These are phyloP conservation scores for Apolygus lucorum DNA, from an alignment of 1,140 invertebrate genomes.

Conservation along the genomic window DNA sequence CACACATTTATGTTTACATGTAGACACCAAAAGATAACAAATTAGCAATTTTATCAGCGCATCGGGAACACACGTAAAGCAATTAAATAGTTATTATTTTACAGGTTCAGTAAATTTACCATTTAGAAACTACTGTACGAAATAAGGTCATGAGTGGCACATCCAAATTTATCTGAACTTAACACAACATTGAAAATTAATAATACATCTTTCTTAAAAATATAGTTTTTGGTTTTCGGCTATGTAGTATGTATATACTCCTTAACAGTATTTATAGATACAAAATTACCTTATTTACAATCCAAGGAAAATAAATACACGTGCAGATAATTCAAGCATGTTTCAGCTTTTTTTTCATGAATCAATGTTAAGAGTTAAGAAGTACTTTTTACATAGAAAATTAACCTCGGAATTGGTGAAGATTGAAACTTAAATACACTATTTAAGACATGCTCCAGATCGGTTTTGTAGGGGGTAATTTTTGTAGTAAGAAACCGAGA, in stretches of 20 bases:
- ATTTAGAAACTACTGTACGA: background rate
- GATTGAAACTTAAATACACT: background rate
- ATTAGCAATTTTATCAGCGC: conserved; percentile 4
- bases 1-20: background rate
- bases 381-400: too few species aligned
- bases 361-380: too few species aligned
- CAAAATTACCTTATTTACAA: conserved; percentile 7
- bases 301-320: background rate
- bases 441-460: background rate
- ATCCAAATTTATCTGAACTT: background rate
- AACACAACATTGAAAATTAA: background rate
- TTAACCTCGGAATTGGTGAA: too few species aligned
- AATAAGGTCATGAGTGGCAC: conserved; percentile 3
- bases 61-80: background rate
- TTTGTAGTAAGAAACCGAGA: too few species aligned
- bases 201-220: conserved; percentile 5
- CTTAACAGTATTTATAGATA: background rate
- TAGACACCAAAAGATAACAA: conserved; percentile 15
- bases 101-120: background rate
- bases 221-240: conserved; percentile 13
- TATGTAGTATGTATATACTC: background rate
- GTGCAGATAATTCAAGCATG: background rate
- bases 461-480: background rate
- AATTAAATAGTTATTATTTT: background rate
- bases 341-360: background rate